Base-by-base conservation (phyloP, 2,113 vertebrate species). In the Crypturellus undulatus region DNA sequence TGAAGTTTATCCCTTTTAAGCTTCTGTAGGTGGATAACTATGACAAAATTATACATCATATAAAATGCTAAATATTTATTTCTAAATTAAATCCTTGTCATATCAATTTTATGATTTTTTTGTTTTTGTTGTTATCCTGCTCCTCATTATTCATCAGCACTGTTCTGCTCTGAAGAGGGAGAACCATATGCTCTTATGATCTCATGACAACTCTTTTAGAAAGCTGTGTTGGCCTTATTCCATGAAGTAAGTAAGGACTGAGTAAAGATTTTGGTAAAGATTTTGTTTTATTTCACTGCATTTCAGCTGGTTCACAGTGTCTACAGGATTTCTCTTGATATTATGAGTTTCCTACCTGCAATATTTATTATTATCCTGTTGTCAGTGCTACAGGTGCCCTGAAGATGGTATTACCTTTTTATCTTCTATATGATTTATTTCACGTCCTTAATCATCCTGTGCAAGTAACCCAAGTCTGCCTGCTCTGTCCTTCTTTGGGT, bases 271-370 rank as follows among this genome's bases (percentile, higher is more conserved):
- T 49, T 49, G 21, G 19, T 69, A 18, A 81, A 82, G 5, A 38
- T 65, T 64, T 51, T 76, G 13, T 63, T 86, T 56, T 51, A 82
- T 84, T 92, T 79, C 34, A 49, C 17, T 62, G 36, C 79, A 76
- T 54, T 54, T 54, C 52, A 17, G 4, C 68, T n/a, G 17, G 3
- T 71, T 75, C 21, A 20, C 18, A 73, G 10, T 71, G 32, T 77
- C 52, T 60, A 70, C n/a, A 63, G 1, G 65, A 87, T 20, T 79
- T 38, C 11, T 67, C 22, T 79, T 69, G 49, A 49, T 51, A 62
- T 76, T 76, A 34, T 10, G 51, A 62, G 19, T 51, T 94, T 86
- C 72, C 65, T 47, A 45, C 16, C 19, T 47, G 28, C 34, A 70
- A 38, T 77, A 36, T 86, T 93, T 79, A 77, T 49, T 49, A 49